Base-by-base conservation (phyloP, 2,113 vertebrate genomes). In the Peromyscus californicus region DNA sequence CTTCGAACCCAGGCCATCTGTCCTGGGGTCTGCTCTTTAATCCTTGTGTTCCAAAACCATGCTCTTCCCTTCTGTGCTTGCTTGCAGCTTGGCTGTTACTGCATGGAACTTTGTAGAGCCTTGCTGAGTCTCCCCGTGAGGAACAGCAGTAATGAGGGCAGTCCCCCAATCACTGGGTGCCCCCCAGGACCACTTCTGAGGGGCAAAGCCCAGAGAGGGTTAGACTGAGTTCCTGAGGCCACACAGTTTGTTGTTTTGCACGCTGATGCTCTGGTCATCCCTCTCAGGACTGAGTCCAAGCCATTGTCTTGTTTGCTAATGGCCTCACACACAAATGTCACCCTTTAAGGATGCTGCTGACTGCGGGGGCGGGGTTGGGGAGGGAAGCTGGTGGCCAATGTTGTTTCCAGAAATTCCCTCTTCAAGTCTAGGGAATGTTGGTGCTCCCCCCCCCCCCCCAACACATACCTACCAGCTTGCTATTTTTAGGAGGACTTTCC, bases 401-500 rank as follows among this genome's bases (percentile, higher is more conserved):
- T 59, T 26, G 19, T 94, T 96, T 95, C 97, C 97, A 96, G 97
- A 96, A 95, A 51, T 11, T 13, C 33, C 72, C n/a, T 13, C 5
- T 79, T 4, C 2, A 54, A 33, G 63, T 57, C 93, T 26, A 21
- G 67, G 96, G 94, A 96, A 86, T 89, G 90, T 97, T 89, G 2
- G 59, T 61, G 78, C 92, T 88, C 92, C 36, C 15, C 65, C 21
- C 51, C 51, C 51, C 51, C 45, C 45, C 45, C 1, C n/a, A n/a
- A 45, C 61, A 59, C 21, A 12, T 54, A 48, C 36, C 63, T 7
- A 7, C 42, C 0, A 7, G 42, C 61, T 29, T 15, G 39, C 83
- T 5, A 76, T 67, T 96, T 98, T 95, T 98, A 97, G 93, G 90
- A 98, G 92, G 93, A 88, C 96, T 95, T 96, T 97, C 98, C 97